Evolutionary conservation across 2,888 invertebrate genomes (phyloP), one percentile per base, ranked within the genome.

Genomic region (Sphecodes monilicornis): DNA sequence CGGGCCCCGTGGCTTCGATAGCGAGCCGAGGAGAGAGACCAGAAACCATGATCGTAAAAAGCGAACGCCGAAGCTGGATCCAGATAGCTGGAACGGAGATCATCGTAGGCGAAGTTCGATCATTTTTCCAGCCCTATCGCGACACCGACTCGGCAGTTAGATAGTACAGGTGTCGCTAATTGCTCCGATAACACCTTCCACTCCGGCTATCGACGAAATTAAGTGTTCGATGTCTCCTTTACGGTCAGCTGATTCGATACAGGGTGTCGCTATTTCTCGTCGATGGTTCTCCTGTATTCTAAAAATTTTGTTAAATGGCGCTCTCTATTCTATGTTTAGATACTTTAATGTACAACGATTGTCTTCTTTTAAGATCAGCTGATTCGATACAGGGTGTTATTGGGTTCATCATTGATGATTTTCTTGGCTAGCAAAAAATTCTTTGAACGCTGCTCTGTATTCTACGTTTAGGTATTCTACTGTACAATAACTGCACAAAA

Each of bases 131-230:
- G 39, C 46, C 66, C 60, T 77, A 75, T 78, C 80, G 41, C 22
- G 26, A 26, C 68, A 32, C 54, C 22, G 70, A 77, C 68, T 75
- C 73, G 77, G 50, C 79, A 29, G 64, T 39, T 76, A 70, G 82
- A 86, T 85, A 79, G 60, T 76, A 86, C 82, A 90, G 89, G 90
- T 90, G 90, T 87, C 80, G 70, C 90, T 90, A 90, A 90, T 90
- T 90, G 89, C 88, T 64, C 78, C 70, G 90, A 90, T 90, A 90
- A 89, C 89, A 77, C 82, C 75, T 71, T 85, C 81, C 85, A 43
- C 78, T 71, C 74, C 64, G 79, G 76, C 82, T 82, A 80, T 80
- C 81, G 36, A 75, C 76, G 69, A 72, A 76, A 80, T 85, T 80
- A 85, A 85, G 76, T 76, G 77, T 50, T 71, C 66, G 16, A 57